Evolutionary conservation across 2,113 vertebrate species (phyloP), one percentile per base, ranked within the genome.

Genomic region (Phoenicopterus ruber): DNA sequence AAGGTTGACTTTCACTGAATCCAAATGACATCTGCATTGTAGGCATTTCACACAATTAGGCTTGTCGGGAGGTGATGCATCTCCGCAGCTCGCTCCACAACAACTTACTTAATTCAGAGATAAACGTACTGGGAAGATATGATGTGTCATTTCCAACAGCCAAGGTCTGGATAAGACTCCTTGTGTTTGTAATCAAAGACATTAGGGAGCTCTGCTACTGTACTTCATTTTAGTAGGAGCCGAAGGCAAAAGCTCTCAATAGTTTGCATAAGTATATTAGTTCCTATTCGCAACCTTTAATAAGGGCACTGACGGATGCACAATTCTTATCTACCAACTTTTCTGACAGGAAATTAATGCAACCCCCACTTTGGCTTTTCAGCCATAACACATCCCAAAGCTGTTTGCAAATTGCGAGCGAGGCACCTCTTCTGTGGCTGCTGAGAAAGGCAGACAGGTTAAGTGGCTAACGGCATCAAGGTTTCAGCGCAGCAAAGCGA

Each of bases 11-110:
- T 94, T 94, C 87, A 74, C 54, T 96, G 97, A 97, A 97, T 94
- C 74, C 77, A 80, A 91, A 94, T 92, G 93, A 94, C 93, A 97
- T 94, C 95, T 97, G 95, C 63, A 66, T 67, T 94, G 90, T 96
- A 97, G 96, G 82, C 79, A 54, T 55, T 78, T 73, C 88, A 55
- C 69, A 69, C 81, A 62, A 28, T 40, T 58, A 69, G 5, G 73
- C 29, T 12, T 66, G 65, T 54, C 94, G 79, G 96, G 86, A 93
- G 94, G 88, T 26, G 90, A 93, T 57, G 93, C 77, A 84, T 66
- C 91, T 84, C 74, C 28, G 55, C 55, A 38, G n/a, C 82, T 87
- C 5, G 0, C 61, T 97, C 91, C 47, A 25, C 94, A 95, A 46
- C 61, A 74, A 36, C 69, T 74, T 55, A 36, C 69, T 74, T 55